Percentiles rank a stretch among this genome's conserved stretches.
These are phyloP conservation scores for Habrosyne pyritoides DNA, from an alignment of 2,888 invertebrate species.

Conservation along the genomic window DNA sequence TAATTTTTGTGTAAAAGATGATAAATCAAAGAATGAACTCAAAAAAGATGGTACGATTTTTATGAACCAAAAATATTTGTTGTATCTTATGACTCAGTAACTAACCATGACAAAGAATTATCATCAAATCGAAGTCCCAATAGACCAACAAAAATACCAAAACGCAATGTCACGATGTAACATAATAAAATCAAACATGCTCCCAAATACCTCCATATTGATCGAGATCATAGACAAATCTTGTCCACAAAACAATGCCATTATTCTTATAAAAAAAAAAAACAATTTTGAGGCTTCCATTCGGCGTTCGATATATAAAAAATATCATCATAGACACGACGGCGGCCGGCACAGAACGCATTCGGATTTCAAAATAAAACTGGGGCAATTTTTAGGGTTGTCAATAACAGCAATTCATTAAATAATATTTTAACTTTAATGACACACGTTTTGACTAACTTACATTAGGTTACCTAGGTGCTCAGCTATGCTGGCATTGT, in stretches of 20 bases:
- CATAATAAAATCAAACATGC: conserved; percentile 47
- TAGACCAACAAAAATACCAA: conserved; percentile 26
- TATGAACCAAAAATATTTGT: neutral
- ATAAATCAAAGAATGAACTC: too few species aligned
- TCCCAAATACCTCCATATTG: conserved; percentile 63
- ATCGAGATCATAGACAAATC: conserved; percentile 66
- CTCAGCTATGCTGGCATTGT: too few species aligned
- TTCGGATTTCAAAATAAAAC: conserved; percentile 62
- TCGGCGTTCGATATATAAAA: conserved; percentile 57
- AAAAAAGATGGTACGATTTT: neutral
- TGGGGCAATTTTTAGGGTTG: conserved; percentile 61
- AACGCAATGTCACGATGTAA: conserved; percentile 63
- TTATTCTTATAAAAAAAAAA: conserved; percentile 73
- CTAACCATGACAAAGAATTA: conserved; percentile 16
- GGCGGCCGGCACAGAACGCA: conserved; percentile 38
- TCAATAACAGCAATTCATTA: conserved; percentile 4
- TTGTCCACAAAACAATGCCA: conserved; percentile 78
- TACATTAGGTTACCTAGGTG: too few species aligned
- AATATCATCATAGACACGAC: conserved; percentile 62
- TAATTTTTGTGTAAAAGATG: too few species aligned
- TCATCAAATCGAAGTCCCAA: conserved; percentile 36
- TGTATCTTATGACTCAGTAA: conserved; percentile 15
- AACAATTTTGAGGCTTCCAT: conserved; percentile 56
- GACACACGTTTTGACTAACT: too few species aligned
- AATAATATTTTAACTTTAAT: too few species aligned